Conservation (phyloP, 2,113 vertebrate genomes). For the Mellivora capensis region DNA sequence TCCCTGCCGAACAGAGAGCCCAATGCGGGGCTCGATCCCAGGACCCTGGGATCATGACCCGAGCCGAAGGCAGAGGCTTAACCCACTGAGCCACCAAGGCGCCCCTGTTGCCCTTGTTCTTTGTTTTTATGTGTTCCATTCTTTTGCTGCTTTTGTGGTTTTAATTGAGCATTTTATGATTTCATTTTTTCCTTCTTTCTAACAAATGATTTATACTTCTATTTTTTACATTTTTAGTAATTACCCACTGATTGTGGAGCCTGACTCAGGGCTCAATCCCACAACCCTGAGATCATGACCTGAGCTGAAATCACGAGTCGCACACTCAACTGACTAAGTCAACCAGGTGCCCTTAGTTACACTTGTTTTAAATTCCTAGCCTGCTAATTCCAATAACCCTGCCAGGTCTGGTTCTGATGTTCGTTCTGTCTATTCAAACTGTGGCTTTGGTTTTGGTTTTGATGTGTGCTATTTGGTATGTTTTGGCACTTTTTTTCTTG, state of each 20-base stretch:
- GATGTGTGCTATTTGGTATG: background rate
- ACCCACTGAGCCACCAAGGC: too few relatives aligned
- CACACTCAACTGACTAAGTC: background rate
- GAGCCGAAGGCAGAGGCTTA: too few relatives aligned
- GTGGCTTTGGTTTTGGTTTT: background rate
- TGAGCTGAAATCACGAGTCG: background rate
- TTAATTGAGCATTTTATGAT: background rate
- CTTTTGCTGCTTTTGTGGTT: background rate
- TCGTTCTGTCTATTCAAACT: background rate
- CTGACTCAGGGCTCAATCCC: background rate
- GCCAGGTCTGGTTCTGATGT: background rate
- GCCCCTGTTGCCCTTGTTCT: background rate
- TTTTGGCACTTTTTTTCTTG: background rate
- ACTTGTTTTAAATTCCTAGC: background rate
- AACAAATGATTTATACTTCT: background rate
- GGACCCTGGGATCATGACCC: too few relatives aligned
- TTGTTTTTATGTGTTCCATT: background rate
- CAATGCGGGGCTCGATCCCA: too few relatives aligned
- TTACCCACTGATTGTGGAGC: background rate
- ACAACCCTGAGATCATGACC: background rate
- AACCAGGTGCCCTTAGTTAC: background rate
- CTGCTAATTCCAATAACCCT: background rate
- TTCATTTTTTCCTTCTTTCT: background rate
- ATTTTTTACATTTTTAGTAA: background rate
- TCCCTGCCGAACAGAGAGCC: too few relatives aligned